Base-by-base conservation (phyloP, 2,113 vertebrate genomes). In the Phyllostomus discolor region DNA sequence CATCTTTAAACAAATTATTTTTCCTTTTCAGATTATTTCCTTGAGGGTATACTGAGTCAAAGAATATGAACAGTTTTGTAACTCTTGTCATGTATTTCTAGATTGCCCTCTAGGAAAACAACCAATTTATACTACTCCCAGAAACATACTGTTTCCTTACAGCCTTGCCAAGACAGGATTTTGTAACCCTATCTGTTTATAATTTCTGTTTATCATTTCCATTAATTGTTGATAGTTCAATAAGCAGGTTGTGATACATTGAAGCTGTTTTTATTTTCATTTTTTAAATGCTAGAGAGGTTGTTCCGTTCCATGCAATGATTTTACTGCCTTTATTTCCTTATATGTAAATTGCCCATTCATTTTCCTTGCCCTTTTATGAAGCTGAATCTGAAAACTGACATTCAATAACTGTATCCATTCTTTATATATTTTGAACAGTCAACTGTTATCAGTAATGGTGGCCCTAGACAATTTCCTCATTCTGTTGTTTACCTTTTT, bases 401-500 rank as follows among this genome's bases (percentile, higher is more conserved):
- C 67, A 15, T 94, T 80, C 54, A 67, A 46, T 88, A 59, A 72
- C 76, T 96, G 16, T 81, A 91, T 54, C 28, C 35, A 86, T 75
- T 84, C 46, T 85, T 97, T 85, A 88, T 88, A 48, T 31, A 52
- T 94, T 84, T 90, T 62, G 83, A 83, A 96, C 54, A 95, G 41
- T 62, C 43, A 75, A 88, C 33, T 73, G 33, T 89, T 94, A 81
- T 82, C 82, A 95, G 75, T 82, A 33, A 95, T 93, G 35, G 54
- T 95, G 72, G 90, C 82, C 67, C 11, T 62, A 88, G 91, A 73
- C 67, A 91, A 79, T 94, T 82, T 54, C 57, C 41, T 94, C 78
- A 89, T 97, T 97, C 43, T 88, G 43, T 80, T 90, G 48, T 31
- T 90, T 91, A 89, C 54, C 19, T 91, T 96, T 81, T 91, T 90